phyloP scores from a whole-genome alignment of 1,140 invertebrate genomes.

The Drosophila albomicans region DNA sequence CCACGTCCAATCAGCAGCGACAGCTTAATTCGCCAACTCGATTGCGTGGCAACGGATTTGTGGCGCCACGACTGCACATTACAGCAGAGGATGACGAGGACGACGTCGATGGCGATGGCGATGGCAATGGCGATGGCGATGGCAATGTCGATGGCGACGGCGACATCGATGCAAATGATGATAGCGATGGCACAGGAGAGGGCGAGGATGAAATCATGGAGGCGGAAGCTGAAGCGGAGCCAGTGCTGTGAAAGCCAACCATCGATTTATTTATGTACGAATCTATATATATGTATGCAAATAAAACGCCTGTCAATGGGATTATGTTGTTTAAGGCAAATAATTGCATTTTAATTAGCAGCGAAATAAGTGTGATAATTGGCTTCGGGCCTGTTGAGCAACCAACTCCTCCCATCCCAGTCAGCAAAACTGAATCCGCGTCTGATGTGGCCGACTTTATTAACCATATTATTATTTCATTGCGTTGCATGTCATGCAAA shows the following conservation, averaged over 20 bases:
- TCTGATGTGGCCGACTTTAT: constrained; percentile 77
- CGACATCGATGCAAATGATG: no score
- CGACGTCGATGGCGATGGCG: no score
- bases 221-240: neutral
- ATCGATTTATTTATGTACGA: constrained; percentile 39
- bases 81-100: constrained; percentile 62
- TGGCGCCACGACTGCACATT: constrained; percentile 59
- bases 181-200: no score
- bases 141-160: no score
- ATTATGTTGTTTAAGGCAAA: constrained; percentile 83
- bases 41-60: constrained; percentile 6
- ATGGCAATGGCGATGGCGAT: no score
- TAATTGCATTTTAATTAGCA: constrained; percentile 83
- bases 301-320: constrained; percentile 73
- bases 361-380: constrained; percentile 82
- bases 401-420: neutral
- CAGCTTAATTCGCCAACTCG: neutral
- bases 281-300: constrained; percentile 56
- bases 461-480: constrained; percentile 83
- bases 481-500: constrained; percentile 78
- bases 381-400: constrained; percentile 21
- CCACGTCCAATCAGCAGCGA: neutral
- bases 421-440: constrained; percentile 26
- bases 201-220: no score
- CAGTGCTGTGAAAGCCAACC: constrained; percentile 21